Base-by-base conservation (phyloP, 2,113 vertebrate species). In the Bubo blakistoni region DNA sequence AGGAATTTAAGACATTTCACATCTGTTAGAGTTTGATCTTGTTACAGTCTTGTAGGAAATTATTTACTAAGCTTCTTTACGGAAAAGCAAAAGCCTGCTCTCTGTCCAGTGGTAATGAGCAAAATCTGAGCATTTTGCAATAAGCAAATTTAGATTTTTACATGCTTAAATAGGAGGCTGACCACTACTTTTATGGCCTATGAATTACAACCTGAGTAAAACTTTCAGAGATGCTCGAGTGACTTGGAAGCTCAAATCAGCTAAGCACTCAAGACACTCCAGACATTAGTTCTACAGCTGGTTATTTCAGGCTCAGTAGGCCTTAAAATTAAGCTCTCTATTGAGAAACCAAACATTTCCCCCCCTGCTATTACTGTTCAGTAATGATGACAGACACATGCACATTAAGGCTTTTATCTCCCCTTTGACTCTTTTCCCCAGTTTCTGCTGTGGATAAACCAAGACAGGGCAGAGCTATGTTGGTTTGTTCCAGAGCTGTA, bases 1-100 rank as follows among this genome's bases (percentile, higher is more conserved):
- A 66, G 88, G 58, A 93, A 96, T 85, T 79, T 20, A 6, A 57
- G 83, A 91, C 12, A 13, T 80, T 92, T 93, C 90, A 86, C 92
- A 96, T 96, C 88, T 94, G 91, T 27, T 86, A 25, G 66, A 63
- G 36, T 6, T 72, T 58, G 30, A 16, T 72, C 62, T 40, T 40
- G 20, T 36, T 59, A 18, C 32, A 73, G 21, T 8, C 81, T 24
- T 18, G 13, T 8, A 87, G 51, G 78, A 94, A 85, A 40, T 44
- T 0, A 90, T 57, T 91, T 74, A 10, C 81, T 13, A 3, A 74
- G 22, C 70, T 74, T 7, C 46, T 71, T 30, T 1, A 16, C 2
- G 25, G 21, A 38, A 70, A 26, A 91, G 13, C 58, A 55, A 59
- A 84, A 73, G 55, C 58, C 54, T 38, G 25, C 6, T 36, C 17